phyloP scores from a whole-genome alignment of 2,797 vertebrate species.

The Spea hammondii region DNA sequence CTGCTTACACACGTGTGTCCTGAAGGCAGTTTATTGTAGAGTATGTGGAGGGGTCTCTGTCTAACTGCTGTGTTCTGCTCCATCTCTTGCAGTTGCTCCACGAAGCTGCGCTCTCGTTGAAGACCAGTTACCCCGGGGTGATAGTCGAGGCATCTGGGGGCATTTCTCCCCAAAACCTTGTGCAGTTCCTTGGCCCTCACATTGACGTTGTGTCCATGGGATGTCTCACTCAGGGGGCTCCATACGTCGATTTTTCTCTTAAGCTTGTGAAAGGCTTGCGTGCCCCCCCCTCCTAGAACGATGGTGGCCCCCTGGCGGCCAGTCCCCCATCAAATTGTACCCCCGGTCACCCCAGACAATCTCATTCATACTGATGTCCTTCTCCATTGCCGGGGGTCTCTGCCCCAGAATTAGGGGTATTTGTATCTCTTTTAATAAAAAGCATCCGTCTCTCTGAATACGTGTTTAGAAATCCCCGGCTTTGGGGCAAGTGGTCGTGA shows the following conservation, averaged over 20 bases:
- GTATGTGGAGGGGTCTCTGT: not conserved
- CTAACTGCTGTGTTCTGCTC: not conserved
- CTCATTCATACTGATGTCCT: not conserved
- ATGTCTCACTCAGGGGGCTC: conserved; percentile 79
- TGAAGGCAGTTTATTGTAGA: not conserved
- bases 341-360: not conserved
- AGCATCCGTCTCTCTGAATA: not conserved
- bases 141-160: conserved; percentile 81
- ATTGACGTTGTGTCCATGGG: conserved; percentile 80
- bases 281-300: not conserved
- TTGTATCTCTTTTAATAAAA: not conserved
- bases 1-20: not conserved
- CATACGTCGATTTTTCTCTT: conserved; percentile 79
- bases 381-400: not conserved
- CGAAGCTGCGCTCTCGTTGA: conserved; percentile 64
- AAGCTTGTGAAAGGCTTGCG: conserved; percentile 66
- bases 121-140: conserved; percentile 66
- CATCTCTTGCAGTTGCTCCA: conserved; percentile 67
- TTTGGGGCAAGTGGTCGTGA: too few relatives aligned
- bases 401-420: not conserved
- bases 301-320: not conserved
- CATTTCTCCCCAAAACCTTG: conserved; percentile 65
- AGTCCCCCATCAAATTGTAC: not conserved
- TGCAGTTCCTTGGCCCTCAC: conserved; percentile 68
- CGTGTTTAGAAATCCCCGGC: too few relatives aligned